Evolutionary conservation across 2,888 invertebrate genomes (phyloP).

Genomic region (Chouioia cunea): DNA sequence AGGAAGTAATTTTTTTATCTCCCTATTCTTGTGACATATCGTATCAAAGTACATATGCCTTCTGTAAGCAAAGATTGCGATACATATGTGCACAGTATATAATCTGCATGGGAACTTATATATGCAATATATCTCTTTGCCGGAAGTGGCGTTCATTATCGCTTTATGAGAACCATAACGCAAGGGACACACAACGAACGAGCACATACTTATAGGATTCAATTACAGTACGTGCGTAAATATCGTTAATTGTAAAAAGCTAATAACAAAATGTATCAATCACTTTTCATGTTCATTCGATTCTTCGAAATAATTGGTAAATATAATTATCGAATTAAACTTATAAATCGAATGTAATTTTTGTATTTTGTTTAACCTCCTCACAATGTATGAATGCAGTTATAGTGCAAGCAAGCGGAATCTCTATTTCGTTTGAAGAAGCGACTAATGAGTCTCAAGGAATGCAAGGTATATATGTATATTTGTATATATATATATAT

Average conservation of each 20-base stretch:
- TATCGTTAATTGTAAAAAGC: conserved; percentile 63
- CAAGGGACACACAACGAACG: conserved; percentile 1
- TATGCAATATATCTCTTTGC: conserved; percentile 54
- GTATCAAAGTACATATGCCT: no score
- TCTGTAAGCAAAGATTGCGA: neutral
- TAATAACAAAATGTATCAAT: conserved; percentile 59
- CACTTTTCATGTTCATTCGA: no score
- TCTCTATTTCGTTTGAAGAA: conserved; percentile 30
- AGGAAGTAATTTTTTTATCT: conserved; percentile 1
- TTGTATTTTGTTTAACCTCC: no score
- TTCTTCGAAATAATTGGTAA: no score
- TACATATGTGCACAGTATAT: conserved; percentile 18
- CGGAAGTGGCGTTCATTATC: conserved; percentile 66
- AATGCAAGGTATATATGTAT: neutral
- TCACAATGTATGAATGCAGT: no score
- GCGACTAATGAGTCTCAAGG: conserved; percentile 6
- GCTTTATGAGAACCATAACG: conserved; percentile 67
- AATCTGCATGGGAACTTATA: conserved; percentile 48
- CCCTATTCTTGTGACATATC: neutral
- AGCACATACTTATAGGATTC: no score
- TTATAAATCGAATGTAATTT: conserved; percentile 1
- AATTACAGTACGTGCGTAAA: conserved; percentile 58
- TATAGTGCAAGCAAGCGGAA: neutral
- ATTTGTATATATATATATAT: neutral
- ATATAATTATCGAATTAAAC: conserved; percentile 36